Conservation (phyloP, 1,140 invertebrate species). For the Agrypnia vestita region DNA sequence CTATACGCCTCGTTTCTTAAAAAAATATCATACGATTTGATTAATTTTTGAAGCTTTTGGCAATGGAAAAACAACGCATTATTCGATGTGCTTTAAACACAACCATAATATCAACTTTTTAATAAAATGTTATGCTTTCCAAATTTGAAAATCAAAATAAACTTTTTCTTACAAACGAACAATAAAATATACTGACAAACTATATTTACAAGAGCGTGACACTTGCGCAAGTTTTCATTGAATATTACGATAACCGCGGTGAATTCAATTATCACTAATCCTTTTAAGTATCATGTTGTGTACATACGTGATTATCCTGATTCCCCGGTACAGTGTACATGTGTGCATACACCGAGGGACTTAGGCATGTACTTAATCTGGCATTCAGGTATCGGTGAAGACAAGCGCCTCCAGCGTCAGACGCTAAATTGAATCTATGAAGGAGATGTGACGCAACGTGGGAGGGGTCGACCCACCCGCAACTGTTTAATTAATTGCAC, state of each 20-base stretch:
- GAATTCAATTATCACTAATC: conserved; percentile 40
- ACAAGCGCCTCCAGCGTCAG: neutral
- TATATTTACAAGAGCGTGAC: no score
- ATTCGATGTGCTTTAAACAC: no score
- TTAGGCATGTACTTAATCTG: conserved; percentile 21
- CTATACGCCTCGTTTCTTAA: no score
- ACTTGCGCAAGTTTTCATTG: no score
- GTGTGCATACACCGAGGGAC: neutral
- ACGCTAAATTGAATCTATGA: conserved; percentile 44
- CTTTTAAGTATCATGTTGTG: conserved; percentile 9
- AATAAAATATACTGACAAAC: no score
- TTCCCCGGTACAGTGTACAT: neutral
- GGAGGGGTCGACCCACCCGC: conserved; percentile 19
- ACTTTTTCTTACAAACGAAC: no score
- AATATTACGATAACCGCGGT: neutral
- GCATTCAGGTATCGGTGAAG: neutral
- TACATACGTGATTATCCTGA: neutral
- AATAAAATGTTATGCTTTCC: no score
- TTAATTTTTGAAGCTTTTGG: no score
- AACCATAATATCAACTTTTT: no score
- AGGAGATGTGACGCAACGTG: conserved; percentile 39
- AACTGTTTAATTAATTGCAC: conserved; percentile 42
- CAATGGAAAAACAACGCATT: no score
- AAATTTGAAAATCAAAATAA: no score
- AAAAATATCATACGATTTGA: no score